These are phyloP conservation scores for Microcebus lehilahytsara DNA, from an alignment of 2,113 vertebrate genomes.

Conservation along the genomic window DNA sequence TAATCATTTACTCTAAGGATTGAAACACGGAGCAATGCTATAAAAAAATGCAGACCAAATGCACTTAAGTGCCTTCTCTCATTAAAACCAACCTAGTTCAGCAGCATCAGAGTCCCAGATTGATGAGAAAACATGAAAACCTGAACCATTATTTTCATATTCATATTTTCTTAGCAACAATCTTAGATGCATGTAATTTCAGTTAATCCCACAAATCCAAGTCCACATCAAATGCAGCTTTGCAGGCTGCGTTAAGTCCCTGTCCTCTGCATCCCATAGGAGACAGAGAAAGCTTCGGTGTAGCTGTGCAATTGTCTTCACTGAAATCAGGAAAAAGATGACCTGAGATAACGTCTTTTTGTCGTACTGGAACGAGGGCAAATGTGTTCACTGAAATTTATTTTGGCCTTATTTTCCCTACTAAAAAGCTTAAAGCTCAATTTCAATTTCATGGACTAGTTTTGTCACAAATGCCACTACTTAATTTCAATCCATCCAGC, in stretches of 20 bases:
- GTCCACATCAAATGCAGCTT: background rate
- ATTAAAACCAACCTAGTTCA: background rate
- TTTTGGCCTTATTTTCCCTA: background rate
- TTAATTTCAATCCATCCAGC: background rate
- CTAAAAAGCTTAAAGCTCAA: background rate
- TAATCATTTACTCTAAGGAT: background rate
- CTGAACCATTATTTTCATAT: background rate
- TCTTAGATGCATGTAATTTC: background rate
- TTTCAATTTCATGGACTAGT: background rate
- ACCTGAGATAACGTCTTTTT: background rate
- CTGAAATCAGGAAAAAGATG: background rate
- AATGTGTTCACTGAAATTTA: background rate
- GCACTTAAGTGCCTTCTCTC: background rate
- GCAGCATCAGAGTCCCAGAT: background rate
- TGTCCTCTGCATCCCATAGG: background rate
- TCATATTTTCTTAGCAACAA: background rate
- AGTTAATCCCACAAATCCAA: background rate
- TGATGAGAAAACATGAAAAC: background rate
- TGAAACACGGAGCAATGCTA: background rate
- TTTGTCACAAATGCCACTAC: background rate
- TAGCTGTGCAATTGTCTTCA: background rate
- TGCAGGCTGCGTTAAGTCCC: background rate
- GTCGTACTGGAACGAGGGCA: background rate
- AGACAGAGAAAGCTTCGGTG: background rate
- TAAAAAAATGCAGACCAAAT: background rate